Base-by-base conservation (phyloP, 2,113 vertebrate species). In the Ictidomys tridecemlineatus region DNA sequence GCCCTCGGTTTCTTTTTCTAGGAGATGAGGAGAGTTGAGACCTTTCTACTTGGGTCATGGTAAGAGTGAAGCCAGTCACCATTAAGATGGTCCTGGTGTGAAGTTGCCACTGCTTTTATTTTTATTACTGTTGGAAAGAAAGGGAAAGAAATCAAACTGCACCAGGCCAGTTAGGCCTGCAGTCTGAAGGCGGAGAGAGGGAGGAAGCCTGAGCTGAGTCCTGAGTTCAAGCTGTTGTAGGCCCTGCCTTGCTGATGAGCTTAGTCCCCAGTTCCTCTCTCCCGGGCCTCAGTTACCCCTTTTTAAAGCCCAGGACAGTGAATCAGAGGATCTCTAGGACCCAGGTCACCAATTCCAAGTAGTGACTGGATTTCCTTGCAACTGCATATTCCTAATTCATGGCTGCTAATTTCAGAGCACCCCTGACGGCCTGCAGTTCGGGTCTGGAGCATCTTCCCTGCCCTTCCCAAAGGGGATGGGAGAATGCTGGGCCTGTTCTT, bases 31-130 rank as follows among this genome's bases (percentile, higher is more conserved):
- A 14, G 76, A 39, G 37, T 37, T 1, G 9, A 65, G 61, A 30
- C 80, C 65, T 90, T 32, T 37, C 37, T 8, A 2, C 32, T 24
- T 1, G 12, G 34, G 53, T 91, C 61, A 1, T 11, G 2, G 39
- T 4, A 42, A 85, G 58, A 77, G 16, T 34, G 79, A 0, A 65
- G 17, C 48, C 58, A 0, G 0, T 20, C 42, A 58, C 51, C 20
- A 0, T n/a, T 11, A 51, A 8, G 30, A 26, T 2, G 48, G 11
- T 5, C 30, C 8, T 8, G 8, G 82, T 2, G 48, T 4, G 24
- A 18, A 11, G 9, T 0, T n/a, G 32, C 1, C 8, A 2, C 26
- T 63, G 24, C 65, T 4, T 0, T 42, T 28, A 20, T 1, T 39
- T 65, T 39, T 69, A 0, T 73, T 28, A 3, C 18, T 17, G 6